Percentiles rank a stretch among this genome's conserved stretches.
These are phyloP conservation scores for Misgurnus mizolepis DNA, from an alignment of 2,113 vertebrate genomes.

Conservation along the genomic window DNA sequence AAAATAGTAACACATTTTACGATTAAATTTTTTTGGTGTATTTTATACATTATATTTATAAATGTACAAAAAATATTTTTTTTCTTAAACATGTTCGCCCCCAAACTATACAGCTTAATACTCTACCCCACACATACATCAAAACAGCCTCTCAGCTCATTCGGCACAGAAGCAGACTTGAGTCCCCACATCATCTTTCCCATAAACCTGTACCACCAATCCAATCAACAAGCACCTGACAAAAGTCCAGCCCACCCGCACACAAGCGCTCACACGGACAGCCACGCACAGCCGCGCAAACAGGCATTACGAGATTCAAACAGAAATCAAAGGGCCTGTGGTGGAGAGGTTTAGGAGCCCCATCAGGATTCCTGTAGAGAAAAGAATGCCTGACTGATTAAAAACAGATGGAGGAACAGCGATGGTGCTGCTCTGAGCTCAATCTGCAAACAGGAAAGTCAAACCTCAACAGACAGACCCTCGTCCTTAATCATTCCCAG, in stretches of 20 bases:
- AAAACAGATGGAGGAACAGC: constrained; percentile 87
- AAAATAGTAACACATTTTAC: too few relatives aligned
- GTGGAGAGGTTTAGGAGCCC: constrained; percentile 75
- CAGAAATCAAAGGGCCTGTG: constrained; percentile 74
- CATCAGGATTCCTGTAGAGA: constrained; percentile 75
- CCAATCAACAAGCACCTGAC: constrained; percentile 39
- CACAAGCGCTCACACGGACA: constrained; percentile 25
- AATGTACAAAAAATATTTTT: too few relatives aligned
- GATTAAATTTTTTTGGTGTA: too few relatives aligned
- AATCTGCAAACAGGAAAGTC: constrained; percentile 88
- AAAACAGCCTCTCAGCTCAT: neutral
- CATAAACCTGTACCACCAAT: constrained; percentile 38
- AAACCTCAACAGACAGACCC: constrained; percentile 78
- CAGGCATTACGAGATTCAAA: constrained; percentile 48
- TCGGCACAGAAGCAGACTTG: neutral
- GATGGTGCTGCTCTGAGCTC: constrained; percentile 80
- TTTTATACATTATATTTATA: too few relatives aligned
- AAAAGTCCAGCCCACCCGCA: constrained; percentile 8
- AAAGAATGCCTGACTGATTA: constrained; percentile 84
- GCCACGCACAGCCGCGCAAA: constrained; percentile 25
- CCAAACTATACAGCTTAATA: neutral
- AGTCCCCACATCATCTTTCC: constrained; percentile 19
- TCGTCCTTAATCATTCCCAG: constrained; percentile 82
- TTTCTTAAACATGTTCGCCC: too few relatives aligned
- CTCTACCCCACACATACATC: neutral